Percentiles rank a stretch among this genome's conserved stretches.
Evolutionary conservation across 2,888 invertebrate species (phyloP).

Genomic region (Hyalella azteca): DNA sequence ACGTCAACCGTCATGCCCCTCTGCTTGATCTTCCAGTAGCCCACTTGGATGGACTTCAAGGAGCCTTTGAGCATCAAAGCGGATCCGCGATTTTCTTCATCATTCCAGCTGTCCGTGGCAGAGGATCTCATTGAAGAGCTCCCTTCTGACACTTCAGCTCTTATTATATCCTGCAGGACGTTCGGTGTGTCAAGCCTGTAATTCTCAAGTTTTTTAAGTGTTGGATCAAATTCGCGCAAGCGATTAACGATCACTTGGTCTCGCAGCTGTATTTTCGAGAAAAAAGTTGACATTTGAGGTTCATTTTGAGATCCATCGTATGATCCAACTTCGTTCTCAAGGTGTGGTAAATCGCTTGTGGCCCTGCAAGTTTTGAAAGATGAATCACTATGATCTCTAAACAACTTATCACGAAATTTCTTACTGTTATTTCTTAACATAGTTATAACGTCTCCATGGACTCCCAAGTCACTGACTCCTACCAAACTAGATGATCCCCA

Average conservation of each 20-base stretch:
- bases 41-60: background rate
- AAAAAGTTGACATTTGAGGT: background rate
- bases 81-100: background rate
- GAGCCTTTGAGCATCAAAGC: background rate
- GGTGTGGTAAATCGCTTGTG: background rate
- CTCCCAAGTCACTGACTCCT: background rate
- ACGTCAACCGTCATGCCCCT: background rate
- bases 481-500: background rate
- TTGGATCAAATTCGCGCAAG: background rate
- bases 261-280: background rate
- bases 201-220: background rate
- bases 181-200: background rate
- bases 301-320: background rate
- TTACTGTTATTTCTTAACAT: background rate
- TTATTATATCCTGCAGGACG: background rate
- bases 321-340: background rate
- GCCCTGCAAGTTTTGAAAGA: background rate
- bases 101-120: background rate
- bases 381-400: background rate
- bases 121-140: background rate
- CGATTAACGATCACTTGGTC: background rate
- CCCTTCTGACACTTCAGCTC: background rate
- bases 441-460: background rate
- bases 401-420: background rate
- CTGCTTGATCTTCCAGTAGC: slow-evolving; percentile 15